Conservation (phyloP, 2,888 invertebrate species). For the Lasioglossum morio region DNA sequence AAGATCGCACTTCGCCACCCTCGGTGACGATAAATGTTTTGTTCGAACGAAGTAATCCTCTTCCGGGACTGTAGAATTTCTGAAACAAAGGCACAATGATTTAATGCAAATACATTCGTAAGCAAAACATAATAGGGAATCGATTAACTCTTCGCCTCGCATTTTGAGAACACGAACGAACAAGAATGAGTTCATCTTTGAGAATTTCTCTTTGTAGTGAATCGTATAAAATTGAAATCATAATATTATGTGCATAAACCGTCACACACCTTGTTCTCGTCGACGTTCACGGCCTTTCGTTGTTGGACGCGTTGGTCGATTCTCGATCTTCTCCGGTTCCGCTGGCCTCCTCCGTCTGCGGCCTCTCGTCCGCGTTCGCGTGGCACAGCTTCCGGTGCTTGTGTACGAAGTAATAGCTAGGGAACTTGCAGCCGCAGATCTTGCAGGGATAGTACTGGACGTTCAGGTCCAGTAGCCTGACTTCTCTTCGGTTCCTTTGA, state of each 20-base stretch:
- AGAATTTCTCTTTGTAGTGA: not conserved
- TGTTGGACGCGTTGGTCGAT: constrained; percentile 39
- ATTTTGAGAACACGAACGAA: not conserved
- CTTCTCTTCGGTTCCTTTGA: constrained; percentile 85
- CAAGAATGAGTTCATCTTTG: not conserved
- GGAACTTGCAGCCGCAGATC: constrained; percentile 96
- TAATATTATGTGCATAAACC: too few species aligned
- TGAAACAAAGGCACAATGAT: not conserved
- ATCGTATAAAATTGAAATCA: too few species aligned
- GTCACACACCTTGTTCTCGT: not conserved
- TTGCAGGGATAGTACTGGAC: constrained; percentile 97
- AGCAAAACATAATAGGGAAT: not conserved
- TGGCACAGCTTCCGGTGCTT: constrained; percentile 95
- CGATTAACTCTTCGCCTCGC: not conserved
- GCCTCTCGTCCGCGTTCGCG: constrained; percentile 85
- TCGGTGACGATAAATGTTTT: not conserved
- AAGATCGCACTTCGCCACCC: not conserved
- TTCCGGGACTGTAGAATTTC: not conserved
- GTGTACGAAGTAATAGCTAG: constrained; percentile 97
- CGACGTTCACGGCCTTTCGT: constrained; percentile 40
- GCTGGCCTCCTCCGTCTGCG: constrained; percentile 75
- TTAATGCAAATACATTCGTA: not conserved
- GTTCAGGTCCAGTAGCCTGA: constrained; percentile 90
- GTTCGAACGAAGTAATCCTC: not conserved
- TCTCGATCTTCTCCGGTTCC: constrained; percentile 44